Evolutionary conservation across 2,113 vertebrate species (phyloP), one percentile per base, ranked within the genome.

Genomic region (Cairina moschata): DNA sequence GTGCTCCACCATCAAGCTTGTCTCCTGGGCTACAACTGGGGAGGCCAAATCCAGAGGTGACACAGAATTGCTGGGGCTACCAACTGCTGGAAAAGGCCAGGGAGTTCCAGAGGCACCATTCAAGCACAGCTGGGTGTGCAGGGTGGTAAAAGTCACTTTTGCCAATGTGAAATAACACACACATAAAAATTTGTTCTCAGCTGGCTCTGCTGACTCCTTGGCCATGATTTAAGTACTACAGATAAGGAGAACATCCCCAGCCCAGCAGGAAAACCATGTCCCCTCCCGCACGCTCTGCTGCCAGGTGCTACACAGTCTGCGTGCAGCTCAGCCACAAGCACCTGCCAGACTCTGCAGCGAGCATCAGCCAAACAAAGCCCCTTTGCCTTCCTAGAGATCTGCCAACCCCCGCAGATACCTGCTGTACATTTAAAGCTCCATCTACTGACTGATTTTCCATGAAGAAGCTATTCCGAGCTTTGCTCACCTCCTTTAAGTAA

Each of bases 11-110:
- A 50, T 26, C 50, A 18, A n/a, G 8, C 8, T 7, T 21, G 8
- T 15, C n/a, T 42, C 50, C 56, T 0, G 0, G n/a, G 8, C 13
- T 3, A 4, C 20, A 32, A 40, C 23, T 29, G 26, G 12, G 8
- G 17, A 59, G 11, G 16, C 3, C 52, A 72, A 62, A 76, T 28
- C 56, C 2, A 0, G 31, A 56, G 29, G 28, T 16, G 36, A 17
- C 29, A 40, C 11, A 29, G 22, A 73, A 60, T 9, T 62, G 17
- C 34, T 40, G 34, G 54, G 77, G 52, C 13, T 40, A 18, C 34
- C 26, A 13, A 21, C 6, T 15, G 26, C 42, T 15, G 44, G n/a
- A 44, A 71, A 80, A 69, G 4, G 23, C 20, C 21, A 65, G 31
- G 46, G 11, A 32, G 12, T 73, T 77, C 56, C 74, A 46, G 56